These are phyloP conservation scores for Dissostichus mawsoni DNA, from an alignment of 2,113 vertebrate species.

Conservation along the genomic window DNA sequence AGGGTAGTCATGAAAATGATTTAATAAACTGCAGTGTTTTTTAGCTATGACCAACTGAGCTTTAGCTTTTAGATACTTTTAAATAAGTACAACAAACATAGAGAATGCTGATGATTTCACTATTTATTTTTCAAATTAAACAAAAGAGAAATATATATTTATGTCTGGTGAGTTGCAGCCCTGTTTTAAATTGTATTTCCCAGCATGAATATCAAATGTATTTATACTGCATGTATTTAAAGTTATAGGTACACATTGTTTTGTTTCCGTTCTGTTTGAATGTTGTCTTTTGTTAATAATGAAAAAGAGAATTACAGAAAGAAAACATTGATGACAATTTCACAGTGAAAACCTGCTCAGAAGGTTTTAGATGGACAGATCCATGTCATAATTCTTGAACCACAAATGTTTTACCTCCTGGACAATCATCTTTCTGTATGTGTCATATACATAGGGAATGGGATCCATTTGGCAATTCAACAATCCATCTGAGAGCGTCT, in stretches of 20 bases:
- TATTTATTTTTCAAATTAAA: neutral
- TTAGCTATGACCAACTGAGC: neutral
- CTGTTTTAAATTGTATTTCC: neutral
- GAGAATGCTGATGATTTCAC: neutral
- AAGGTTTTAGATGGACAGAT: neutral
- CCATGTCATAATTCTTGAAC: neutral
- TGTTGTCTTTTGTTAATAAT: no score
- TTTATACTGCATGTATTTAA: no score
- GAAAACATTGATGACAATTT: neutral
- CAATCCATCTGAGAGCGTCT: slow-evolving; percentile 51
- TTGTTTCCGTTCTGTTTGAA: no score
- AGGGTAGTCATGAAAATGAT: neutral
- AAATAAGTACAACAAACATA: neutral
- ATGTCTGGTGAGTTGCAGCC: neutral
- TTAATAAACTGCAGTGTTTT: neutral
- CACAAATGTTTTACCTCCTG: neutral
- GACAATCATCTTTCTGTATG: neutral
- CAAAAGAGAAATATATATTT: neutral
- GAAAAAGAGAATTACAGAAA: neutral
- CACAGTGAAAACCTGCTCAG: neutral
- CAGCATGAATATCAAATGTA: neutral
- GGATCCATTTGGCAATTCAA: slow-evolving; percentile 29
- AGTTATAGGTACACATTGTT: neutral
- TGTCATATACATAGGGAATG: slow-evolving; percentile 23
- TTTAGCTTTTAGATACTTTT: neutral